Evolutionary conservation across 2,888 invertebrate species (phyloP).

Genomic region (Xanthorhoe designata): DNA sequence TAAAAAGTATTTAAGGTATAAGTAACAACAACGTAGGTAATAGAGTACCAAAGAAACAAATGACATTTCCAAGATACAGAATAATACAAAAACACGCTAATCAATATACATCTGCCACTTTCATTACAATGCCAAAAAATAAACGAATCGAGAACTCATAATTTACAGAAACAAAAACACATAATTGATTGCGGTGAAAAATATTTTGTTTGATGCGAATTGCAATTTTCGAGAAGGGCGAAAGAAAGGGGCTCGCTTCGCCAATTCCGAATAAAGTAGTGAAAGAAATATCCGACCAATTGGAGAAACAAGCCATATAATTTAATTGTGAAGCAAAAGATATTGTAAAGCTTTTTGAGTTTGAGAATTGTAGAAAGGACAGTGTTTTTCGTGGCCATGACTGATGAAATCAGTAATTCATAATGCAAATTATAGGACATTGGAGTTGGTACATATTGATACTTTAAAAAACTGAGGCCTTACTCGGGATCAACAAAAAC

Average conservation of each 20-base stretch:
- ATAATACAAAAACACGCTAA: neutral
- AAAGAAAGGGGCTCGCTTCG: neutral
- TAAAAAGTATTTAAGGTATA: too few species aligned
- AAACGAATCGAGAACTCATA: conserved; percentile 5
- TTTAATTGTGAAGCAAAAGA: conserved; percentile 20
- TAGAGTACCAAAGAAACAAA: neutral
- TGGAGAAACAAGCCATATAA: conserved; percentile 28
- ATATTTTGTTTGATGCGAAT: neutral
- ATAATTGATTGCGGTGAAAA: conserved; percentile 2
- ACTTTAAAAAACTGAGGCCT: too few species aligned
- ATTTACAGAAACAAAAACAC: conserved; percentile 1
- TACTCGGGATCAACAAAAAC: too few species aligned
- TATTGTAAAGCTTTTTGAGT: conserved; percentile 16
- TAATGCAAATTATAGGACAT: conserved; percentile 26
- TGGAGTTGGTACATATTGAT: too few species aligned
- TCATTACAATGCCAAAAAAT: neutral
- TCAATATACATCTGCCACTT: neutral
- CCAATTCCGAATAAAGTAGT: conserved; percentile 13
- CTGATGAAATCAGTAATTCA: conserved; percentile 23
- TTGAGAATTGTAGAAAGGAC: conserved; percentile 22
- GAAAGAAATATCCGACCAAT: conserved; percentile 13
- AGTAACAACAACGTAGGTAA: neutral
- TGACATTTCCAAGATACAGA: neutral
- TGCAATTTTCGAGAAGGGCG: neutral
- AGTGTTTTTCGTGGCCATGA: conserved; percentile 16